Evolutionary conservation across 2,888 invertebrate species (phyloP).

Genomic region (Agonopterix arenella): DNA sequence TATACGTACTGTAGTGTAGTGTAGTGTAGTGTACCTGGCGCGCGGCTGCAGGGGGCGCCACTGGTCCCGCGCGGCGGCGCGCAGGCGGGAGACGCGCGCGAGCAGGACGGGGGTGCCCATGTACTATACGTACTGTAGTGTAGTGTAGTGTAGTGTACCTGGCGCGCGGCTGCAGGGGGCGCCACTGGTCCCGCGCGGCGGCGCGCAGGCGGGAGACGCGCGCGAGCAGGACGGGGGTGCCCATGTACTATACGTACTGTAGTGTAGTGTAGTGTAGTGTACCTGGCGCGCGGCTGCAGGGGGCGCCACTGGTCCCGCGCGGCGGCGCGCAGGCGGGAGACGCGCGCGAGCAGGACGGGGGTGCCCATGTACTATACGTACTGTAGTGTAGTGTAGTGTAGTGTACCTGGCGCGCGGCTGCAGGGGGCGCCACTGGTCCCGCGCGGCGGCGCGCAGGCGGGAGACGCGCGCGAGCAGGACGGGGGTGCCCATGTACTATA

Average conservation of each 20-base stretch:
- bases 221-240: too few species aligned
- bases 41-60: conserved; percentile 69
- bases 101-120: conserved; percentile 97
- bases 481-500: conserved; percentile 93
- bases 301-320: conserved; percentile 89
- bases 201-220: too few species aligned
- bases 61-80: conserved; percentile 89
- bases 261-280: too few species aligned
- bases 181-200: too few species aligned
- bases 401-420: neutral
- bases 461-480: conserved; percentile 94
- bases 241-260: conserved; percentile 82
- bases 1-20: conserved; percentile 85
- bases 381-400: conserved; percentile 5
- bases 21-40: too few species aligned
- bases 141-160: too few species aligned
- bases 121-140: too few species aligned
- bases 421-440: conserved; percentile 86
- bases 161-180: too few species aligned
- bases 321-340: conserved; percentile 87
- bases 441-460: conserved; percentile 85
- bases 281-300: too few species aligned
- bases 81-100: conserved; percentile 90
- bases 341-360: conserved; percentile 93
- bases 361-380: conserved; percentile 82